Evolutionary conservation across 2,113 vertebrate species (phyloP).

Genomic region (Xyrauchen texanus): DNA sequence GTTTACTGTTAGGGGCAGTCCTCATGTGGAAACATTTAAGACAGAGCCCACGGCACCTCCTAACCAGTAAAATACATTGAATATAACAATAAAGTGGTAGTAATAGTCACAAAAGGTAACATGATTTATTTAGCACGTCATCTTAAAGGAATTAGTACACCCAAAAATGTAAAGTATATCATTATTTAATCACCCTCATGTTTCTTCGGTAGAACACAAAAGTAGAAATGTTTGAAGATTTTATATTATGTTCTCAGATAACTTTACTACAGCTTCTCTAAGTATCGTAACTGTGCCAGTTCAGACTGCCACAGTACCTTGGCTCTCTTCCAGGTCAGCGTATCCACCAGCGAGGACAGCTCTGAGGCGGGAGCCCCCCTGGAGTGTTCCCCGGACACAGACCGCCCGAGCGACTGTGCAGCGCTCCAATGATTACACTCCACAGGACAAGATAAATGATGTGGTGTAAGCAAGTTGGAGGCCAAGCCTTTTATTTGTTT

Average conservation of each 20-base stretch:
- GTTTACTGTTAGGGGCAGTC: not conserved
- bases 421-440: slow-evolving; percentile 54
- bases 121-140: slow-evolving; percentile 13
- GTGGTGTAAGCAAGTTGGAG: slow-evolving; percentile 45
- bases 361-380: slow-evolving; percentile 38
- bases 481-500: slow-evolving; percentile 46
- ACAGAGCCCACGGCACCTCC: slow-evolving; percentile 1
- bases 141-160: not conserved
- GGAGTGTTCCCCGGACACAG: slow-evolving; percentile 47
- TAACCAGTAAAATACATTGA: not conserved
- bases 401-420: slow-evolving; percentile 48
- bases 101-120: slow-evolving; percentile 10
- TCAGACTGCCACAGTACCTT: not conserved
- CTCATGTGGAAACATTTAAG: not conserved
- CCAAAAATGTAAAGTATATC: too few species aligned
- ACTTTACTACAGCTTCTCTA: not conserved
- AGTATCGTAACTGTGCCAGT: not conserved
- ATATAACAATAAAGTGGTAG: slow-evolving; percentile 1
- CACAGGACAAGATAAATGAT: slow-evolving; percentile 58
- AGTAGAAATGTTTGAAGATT: too few species aligned
- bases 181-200: too few species aligned
- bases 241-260: too few species aligned
- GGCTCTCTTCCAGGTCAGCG: slow-evolving; percentile 25
- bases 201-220: too few species aligned
- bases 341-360: slow-evolving; percentile 25